phyloP scores from a whole-genome alignment of 2,113 vertebrate genomes.

The Ciconia boyciana region DNA sequence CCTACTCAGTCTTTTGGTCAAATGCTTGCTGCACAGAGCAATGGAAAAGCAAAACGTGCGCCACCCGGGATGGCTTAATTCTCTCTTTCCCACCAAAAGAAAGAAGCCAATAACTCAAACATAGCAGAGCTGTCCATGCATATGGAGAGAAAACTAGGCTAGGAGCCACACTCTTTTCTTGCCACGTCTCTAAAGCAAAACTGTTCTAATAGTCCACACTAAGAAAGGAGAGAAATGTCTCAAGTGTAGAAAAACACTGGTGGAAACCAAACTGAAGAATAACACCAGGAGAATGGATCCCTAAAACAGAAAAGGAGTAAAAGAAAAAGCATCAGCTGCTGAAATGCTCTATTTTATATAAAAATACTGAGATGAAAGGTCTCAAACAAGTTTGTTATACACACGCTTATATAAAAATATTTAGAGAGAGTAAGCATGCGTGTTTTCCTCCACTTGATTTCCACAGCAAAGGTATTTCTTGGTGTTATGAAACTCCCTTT shows the following conservation, averaged over 20 bases:
- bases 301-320: neutral
- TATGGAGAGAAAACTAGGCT: neutral
- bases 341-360: neutral
- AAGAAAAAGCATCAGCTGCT: neutral
- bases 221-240: neutral
- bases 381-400: neutral
- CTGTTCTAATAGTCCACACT: neutral
- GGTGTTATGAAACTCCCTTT: neutral
- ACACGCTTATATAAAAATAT: neutral
- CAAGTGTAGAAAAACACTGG: neutral
- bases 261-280: neutral
- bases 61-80: neutral
- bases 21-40: neutral
- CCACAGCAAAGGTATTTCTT: neutral
- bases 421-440: neutral
- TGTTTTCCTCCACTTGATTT: neutral
- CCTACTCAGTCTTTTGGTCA: neutral
- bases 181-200: neutral
- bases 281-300: neutral
- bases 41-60: neutral
- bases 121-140: neutral
- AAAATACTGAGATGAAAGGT: neutral
- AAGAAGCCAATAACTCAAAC: neutral
- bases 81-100: neutral
- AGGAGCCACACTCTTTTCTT: neutral